Evolutionary conservation across 2,113 vertebrate genomes (phyloP).

Genomic region (Ceyx melanurus): DNA sequence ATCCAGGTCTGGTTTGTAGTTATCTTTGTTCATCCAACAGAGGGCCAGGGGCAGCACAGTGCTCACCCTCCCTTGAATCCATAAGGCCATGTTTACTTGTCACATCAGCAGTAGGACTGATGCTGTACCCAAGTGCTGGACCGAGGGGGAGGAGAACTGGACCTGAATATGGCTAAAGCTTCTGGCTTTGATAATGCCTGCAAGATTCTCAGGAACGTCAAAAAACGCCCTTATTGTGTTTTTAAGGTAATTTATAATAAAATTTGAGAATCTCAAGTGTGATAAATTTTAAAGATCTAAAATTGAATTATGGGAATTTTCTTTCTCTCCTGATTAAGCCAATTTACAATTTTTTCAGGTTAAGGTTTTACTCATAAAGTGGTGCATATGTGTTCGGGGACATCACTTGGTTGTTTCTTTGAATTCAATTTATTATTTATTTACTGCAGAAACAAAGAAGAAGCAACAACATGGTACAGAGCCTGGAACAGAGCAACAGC

Average conservation of each 20-base stretch:
- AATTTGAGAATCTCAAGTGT: background rate
- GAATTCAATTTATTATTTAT: background rate
- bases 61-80: background rate
- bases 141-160: background rate
- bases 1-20: background rate
- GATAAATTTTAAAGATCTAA: background rate
- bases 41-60: background rate
- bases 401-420: background rate
- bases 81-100: background rate
- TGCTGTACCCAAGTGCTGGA: rapidly evolving
- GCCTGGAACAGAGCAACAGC: background rate
- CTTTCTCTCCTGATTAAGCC: background rate
- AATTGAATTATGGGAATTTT: background rate
- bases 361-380: background rate
- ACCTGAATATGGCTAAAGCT: background rate
- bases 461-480: background rate
- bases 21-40: background rate
- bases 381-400: background rate
- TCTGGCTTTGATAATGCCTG: background rate
- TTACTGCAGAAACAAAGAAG: constrained; percentile 8
- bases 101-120: background rate
- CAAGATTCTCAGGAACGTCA: background rate
- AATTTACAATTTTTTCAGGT: background rate
- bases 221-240: background rate
- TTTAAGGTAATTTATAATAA: background rate